Evolutionary conservation across 2,888 invertebrate genomes (phyloP).

Genomic region (Catocala sponsa): DNA sequence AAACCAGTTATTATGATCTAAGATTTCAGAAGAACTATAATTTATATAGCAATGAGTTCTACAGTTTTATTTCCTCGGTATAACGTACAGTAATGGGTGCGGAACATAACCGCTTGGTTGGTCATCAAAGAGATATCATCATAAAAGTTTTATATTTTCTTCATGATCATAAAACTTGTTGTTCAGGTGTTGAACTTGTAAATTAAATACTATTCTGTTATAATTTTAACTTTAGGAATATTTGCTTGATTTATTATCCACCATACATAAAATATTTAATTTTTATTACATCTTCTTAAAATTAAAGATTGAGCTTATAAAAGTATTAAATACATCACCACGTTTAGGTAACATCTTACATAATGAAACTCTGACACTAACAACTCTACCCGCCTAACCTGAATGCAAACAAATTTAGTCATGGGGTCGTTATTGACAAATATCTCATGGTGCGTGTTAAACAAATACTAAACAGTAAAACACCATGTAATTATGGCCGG

Average conservation of each 20-base stretch:
- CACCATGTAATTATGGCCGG: conserved; percentile 54
- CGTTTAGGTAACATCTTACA: too few species aligned
- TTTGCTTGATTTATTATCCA: conserved; percentile 5
- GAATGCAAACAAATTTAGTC: neutral
- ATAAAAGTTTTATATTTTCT: conserved; percentile 31
- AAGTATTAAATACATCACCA: too few species aligned
- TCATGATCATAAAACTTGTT: conserved; percentile 27
- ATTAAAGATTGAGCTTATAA: too few species aligned
- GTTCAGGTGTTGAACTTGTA: conserved; percentile 21
- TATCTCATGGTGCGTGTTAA: neutral
- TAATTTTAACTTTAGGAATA: conserved; percentile 4
- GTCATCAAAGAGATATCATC: conserved; percentile 46
- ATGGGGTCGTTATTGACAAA: neutral
- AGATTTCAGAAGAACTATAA: conserved; percentile 40
- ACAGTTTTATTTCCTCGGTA: conserved; percentile 45
- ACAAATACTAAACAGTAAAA: conserved; percentile 37
- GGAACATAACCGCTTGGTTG: conserved; percentile 58
- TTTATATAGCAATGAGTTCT: conserved; percentile 38
- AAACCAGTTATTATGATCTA: conserved; percentile 45
- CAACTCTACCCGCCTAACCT: too few species aligned
- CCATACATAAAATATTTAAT: too few species aligned
- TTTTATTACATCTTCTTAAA: too few species aligned
- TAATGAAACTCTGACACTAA: too few species aligned
- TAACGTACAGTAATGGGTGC: conserved; percentile 57
- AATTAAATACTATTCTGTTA: conserved; percentile 5